Percentiles rank a stretch among this genome's conserved stretches.
Conservation (phyloP, 64 coral and sea anemone genomes). For the Hydrozoanthus tunicans region DNA sequence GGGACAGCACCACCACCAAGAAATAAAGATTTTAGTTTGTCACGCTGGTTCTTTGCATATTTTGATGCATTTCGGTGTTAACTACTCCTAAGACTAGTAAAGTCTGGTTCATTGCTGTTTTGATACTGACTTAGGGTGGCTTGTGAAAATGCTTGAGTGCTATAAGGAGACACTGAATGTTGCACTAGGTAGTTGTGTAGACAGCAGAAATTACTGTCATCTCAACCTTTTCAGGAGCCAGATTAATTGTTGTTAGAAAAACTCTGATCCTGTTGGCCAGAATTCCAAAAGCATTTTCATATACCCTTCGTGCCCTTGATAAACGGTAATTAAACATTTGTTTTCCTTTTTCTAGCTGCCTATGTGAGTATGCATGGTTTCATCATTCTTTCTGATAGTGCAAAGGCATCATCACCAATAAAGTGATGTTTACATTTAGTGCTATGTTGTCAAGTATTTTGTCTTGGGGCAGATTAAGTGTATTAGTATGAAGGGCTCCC, state of each 20-base stretch:
- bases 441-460: not conserved
- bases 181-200: conserved; percentile 30
- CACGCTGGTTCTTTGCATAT: conserved; percentile 26
- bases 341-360: conserved; percentile 37
- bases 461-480: not conserved
- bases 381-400: conserved; percentile 16
- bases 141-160: not conserved
- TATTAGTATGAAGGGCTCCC: not conserved
- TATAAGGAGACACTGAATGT: conserved; percentile 4
- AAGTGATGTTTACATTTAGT: not conserved
- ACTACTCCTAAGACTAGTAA: not conserved
- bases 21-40: conserved; percentile 13
- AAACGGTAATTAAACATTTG: conserved; percentile 46
- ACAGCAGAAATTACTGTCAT: conserved; percentile 19
- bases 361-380: conserved; percentile 34
- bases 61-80: conserved; percentile 5
- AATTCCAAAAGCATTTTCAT: conserved; percentile 17
- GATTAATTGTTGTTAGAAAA: not conserved
- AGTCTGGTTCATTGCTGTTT: not conserved
- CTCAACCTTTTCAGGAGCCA: conserved; percentile 31
- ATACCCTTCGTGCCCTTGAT: not conserved
- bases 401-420: conserved; percentile 41
- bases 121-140: not conserved
- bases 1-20: conserved; percentile 31
- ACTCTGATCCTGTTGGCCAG: not conserved